A percentile compares a stretch with the other conserved stretches of the same genome.
Conservation (phyloP, 1,140 invertebrate species). For the Seison nebaliae region DNA sequence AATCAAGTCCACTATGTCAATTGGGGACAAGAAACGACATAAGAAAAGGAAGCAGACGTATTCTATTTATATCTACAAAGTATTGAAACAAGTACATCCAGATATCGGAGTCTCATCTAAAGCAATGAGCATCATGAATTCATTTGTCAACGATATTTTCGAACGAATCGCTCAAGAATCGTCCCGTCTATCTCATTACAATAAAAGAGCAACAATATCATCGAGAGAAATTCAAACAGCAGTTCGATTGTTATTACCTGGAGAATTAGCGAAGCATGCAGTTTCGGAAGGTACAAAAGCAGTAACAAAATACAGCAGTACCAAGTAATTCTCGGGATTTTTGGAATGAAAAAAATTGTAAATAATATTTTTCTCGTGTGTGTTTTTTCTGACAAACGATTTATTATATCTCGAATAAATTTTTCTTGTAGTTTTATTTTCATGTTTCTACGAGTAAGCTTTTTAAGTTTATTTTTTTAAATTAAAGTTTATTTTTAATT, state of each 20-base stretch:
- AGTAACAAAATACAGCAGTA: constrained; percentile 34
- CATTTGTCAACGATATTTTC: constrained; percentile 41
- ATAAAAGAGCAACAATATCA: constrained; percentile 38
- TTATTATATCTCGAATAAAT: no score
- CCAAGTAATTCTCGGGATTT: constrained; percentile 24
- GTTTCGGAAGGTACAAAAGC: constrained; percentile 36
- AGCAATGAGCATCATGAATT: constrained; percentile 40
- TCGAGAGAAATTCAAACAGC: constrained; percentile 37
- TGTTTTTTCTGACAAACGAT: no score
- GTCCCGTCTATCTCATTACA: constrained; percentile 41
- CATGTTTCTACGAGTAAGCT: no score
- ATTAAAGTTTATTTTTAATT: no score
- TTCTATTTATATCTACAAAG: constrained; percentile 18
- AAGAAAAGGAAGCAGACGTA: constrained; percentile 13
- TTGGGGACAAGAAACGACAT: neutral
- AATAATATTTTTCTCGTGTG: no score
- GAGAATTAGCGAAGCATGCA: constrained; percentile 37
- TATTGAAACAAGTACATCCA: constrained; percentile 30
- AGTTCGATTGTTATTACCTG: constrained; percentile 35
- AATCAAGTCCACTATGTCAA: constrained; percentile 1
- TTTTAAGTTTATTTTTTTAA: no score
- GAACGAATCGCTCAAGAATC: constrained; percentile 40
- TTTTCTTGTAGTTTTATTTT: no score
- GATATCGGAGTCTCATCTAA: constrained; percentile 32
- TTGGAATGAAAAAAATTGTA: no score